Evolutionary conservation across 2,888 invertebrate genomes (phyloP).

Genomic region (Coleophora flavipennella): DNA sequence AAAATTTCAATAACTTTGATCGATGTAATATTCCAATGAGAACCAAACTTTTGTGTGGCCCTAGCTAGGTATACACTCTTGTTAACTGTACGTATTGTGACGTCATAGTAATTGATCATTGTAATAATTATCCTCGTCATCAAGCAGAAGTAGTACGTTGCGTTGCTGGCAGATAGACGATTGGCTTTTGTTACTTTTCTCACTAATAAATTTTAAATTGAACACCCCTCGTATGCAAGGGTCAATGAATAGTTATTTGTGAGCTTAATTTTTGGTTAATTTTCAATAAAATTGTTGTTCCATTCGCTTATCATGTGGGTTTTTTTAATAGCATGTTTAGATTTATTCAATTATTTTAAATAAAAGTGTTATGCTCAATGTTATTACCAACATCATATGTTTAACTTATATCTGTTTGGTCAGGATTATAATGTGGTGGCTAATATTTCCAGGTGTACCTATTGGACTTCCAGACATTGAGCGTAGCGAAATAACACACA

Average conservation of each 20-base stretch:
- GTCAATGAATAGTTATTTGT: slow-evolving; percentile 17
- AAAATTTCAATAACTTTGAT: too few species aligned
- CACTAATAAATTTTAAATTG: background rate
- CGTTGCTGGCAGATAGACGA: slow-evolving; percentile 21
- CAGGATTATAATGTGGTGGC: too few species aligned
- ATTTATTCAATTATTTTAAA: slow-evolving; percentile 11
- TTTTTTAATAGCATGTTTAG: slow-evolving; percentile 66
- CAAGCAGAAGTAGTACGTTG: slow-evolving; percentile 10
- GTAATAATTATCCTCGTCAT: slow-evolving; percentile 11
- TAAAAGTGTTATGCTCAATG: slow-evolving; percentile 39
- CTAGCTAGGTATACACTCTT: too few species aligned
- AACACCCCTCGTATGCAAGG: slow-evolving; percentile 20
- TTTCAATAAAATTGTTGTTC: slow-evolving; percentile 29
- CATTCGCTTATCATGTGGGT: slow-evolving; percentile 69
- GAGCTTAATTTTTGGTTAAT: slow-evolving; percentile 32
- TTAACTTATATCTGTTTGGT: too few species aligned
- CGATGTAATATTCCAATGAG: too few species aligned
- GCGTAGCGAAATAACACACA: too few species aligned
- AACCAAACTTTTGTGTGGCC: slow-evolving; percentile 15
- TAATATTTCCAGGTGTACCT: too few species aligned
- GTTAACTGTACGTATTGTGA: slow-evolving; percentile 17
- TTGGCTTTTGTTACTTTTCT: slow-evolving; percentile 20
- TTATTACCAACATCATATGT: slow-evolving; percentile 12
- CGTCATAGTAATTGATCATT: slow-evolving; percentile 18
- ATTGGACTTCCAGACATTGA: too few species aligned